A percentile compares a stretch with the other conserved stretches of the same genome.
Conservation (phyloP, 23 tunicate species). For the Ciona savignyi region DNA sequence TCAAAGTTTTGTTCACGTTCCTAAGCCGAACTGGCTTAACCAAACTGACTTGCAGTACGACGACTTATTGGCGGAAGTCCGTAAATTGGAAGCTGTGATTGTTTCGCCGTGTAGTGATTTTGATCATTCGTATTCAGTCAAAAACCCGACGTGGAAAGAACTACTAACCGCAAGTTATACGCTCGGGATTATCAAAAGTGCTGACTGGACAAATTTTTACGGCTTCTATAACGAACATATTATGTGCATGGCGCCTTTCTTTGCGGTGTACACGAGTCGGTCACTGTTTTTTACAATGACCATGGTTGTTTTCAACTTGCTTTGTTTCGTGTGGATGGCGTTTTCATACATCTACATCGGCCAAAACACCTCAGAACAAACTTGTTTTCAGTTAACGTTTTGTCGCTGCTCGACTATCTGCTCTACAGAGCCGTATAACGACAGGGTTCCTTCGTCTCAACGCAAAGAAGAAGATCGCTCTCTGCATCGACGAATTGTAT, state of each 20-base stretch:
- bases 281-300: not conserved
- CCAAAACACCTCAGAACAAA: not conserved
- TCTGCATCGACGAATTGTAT: not conserved
- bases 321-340: not conserved
- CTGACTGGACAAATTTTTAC: not conserved
- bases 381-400: not conserved
- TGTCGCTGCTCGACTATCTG: not conserved
- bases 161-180: not conserved
- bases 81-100: not conserved
- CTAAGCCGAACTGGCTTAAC: not conserved
- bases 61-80: constrained; percentile 2
- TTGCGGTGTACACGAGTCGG: not conserved
- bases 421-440: too few species aligned
- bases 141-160: constrained; percentile 9
- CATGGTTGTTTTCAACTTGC: not conserved
- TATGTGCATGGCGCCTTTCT: constrained; percentile 20
- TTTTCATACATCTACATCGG: not conserved
- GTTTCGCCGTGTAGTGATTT: not conserved
- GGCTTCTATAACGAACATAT: constrained; percentile 26
- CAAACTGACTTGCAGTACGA: constrained; percentile 20
- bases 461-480: not conserved
- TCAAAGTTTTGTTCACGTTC: constrained; percentile 11
- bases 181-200: not conserved
- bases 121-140: not conserved
- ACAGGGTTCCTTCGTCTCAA: not conserved